Conservation (phyloP, 2,888 invertebrate species). For the Venusia cambrica region DNA sequence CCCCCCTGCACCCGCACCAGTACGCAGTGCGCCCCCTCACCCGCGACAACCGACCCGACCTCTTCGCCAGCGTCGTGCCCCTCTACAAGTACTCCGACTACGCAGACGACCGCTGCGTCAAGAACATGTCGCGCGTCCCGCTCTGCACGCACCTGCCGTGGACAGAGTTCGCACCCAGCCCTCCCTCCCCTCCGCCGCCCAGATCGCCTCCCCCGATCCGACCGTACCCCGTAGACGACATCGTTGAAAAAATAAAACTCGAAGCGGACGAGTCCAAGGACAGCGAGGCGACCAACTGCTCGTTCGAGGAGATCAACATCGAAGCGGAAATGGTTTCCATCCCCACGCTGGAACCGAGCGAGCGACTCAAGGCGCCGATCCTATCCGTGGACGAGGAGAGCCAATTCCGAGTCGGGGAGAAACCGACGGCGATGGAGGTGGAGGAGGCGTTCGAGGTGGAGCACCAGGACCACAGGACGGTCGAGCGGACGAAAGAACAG, state of each 20-base stretch:
- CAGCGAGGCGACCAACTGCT: conserved; percentile 17
- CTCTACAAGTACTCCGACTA: conserved; percentile 74
- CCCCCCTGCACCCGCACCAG: conserved; percentile 57
- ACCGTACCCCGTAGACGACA: conserved; percentile 52
- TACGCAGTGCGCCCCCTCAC: conserved; percentile 61
- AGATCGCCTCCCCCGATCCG: conserved; percentile 55
- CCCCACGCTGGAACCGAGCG: conserved; percentile 52
- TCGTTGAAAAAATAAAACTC: conserved; percentile 13
- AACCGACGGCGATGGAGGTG: conserved; percentile 27
- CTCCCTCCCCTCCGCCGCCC: conserved; percentile 58
- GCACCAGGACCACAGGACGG: conserved; percentile 58
- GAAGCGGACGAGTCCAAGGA: conserved; percentile 8
- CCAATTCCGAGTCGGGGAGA: conserved; percentile 31
- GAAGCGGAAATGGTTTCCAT: conserved; percentile 38
- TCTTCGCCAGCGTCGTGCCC: conserved; percentile 67
- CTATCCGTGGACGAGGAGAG: conserved; percentile 48
- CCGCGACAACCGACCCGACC: conserved; percentile 47
- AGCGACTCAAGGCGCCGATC: conserved; percentile 59
- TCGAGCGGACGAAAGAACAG: conserved; percentile 63
- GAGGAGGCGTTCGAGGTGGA: conserved; percentile 38
- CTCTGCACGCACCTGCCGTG: conserved; percentile 58
- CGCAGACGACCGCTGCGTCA: conserved; percentile 70
- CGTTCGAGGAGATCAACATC: conserved; percentile 17
- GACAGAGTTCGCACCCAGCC: conserved; percentile 63
- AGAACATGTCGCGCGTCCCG: conserved; percentile 61